Percentiles rank a stretch among this genome's conserved stretches.
phyloP scores from a whole-genome alignment of 2,113 vertebrate species.

The Ariopsis seemanni region DNA sequence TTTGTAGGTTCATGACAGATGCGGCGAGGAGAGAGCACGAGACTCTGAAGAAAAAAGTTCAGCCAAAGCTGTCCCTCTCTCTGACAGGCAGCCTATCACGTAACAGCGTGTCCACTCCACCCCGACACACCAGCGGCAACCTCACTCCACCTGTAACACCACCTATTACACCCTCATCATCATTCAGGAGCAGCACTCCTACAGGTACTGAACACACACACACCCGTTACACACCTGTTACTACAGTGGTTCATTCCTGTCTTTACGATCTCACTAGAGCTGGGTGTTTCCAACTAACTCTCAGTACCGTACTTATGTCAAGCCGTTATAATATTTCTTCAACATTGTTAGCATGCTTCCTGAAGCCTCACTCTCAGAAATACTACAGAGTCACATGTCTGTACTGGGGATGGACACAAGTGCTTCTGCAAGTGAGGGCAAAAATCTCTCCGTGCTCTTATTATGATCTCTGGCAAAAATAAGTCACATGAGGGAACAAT shows the following conservation, averaged over 20 bases:
- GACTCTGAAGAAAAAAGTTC: constrained; percentile 90
- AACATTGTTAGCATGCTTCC: background rate
- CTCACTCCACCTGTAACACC: constrained; percentile 98
- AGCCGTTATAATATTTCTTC: background rate
- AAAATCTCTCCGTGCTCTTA: background rate
- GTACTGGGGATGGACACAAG: too few relatives aligned
- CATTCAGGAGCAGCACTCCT: constrained; percentile 95
- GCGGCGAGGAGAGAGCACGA: constrained; percentile 94
- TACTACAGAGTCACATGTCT: background rate
- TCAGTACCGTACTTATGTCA: background rate
- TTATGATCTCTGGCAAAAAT: background rate
- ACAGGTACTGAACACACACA: constrained; percentile 77
- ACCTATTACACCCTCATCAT: constrained; percentile 96
- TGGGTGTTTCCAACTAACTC: background rate
- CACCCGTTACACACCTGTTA: background rate
- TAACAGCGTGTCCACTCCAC: constrained; percentile 87
- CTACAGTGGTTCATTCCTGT: background rate
- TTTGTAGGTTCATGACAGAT: constrained; percentile 92
- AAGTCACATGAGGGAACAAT: background rate
- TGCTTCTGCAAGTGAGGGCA: background rate
- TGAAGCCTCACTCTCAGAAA: background rate
- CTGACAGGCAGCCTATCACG: constrained; percentile 86
- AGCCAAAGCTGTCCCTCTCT: constrained; percentile 90
- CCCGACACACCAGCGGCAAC: constrained; percentile 93
- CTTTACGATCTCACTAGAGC: background rate